Conservation (phyloP, 1,140 invertebrate species). For the Chionoecetes opilio region DNA sequence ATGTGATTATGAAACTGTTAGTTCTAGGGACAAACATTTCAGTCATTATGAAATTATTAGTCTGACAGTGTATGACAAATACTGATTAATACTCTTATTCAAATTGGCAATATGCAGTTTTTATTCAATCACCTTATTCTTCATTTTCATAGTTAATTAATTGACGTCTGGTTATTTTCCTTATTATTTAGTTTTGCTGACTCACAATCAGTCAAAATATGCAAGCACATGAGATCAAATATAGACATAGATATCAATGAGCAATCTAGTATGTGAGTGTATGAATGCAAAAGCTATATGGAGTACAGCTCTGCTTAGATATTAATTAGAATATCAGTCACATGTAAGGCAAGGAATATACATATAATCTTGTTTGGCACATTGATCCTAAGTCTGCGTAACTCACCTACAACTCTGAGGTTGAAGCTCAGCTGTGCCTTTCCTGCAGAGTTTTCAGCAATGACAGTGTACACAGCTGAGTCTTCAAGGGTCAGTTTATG, state of each 20-base stretch:
- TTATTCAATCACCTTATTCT: not conserved
- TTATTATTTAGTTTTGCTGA: not conserved
- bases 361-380: not conserved
- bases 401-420: conserved; percentile 91
- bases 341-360: not conserved
- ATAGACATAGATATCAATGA: not conserved
- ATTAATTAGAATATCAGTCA: not conserved
- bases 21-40: not conserved
- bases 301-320: not conserved
- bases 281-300: not conserved
- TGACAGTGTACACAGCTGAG: conserved; percentile 88
- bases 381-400: not conserved
- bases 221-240: not conserved
- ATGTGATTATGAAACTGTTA: not conserved
- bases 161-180: not conserved
- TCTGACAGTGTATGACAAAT: not conserved
- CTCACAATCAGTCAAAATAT: not conserved
- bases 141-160: not conserved
- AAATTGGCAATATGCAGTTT: not conserved
- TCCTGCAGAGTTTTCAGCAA: conserved; percentile 89
- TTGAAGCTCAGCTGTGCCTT: conserved; percentile 88
- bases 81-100: conserved; percentile 19
- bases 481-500: conserved; percentile 87
- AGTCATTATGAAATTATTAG: conserved; percentile 21
- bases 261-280: not conserved